Evolutionary conservation across 92 coral and sea anemone species (phyloP).

Genomic region (Paramuricea clavata): DNA sequence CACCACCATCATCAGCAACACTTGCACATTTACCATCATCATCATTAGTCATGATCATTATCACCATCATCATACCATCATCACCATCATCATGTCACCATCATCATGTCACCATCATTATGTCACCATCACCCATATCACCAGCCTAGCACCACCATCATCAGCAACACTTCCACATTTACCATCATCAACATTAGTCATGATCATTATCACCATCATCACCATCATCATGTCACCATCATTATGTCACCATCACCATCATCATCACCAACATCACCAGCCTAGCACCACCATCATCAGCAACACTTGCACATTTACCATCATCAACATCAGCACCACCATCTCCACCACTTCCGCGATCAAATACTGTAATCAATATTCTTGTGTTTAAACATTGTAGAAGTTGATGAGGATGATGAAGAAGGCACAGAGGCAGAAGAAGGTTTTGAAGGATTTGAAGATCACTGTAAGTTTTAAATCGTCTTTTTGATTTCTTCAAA

Average conservation of each 20-base stretch:
- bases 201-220: no score
- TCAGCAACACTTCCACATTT: background rate
- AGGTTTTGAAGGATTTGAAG: conserved; percentile 84
- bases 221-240: no score
- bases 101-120: no score
- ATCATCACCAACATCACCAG: background rate
- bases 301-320: no score
- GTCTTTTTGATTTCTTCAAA: background rate
- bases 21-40: background rate
- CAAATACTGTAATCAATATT: background rate
- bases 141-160: background rate
- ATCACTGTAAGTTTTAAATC: conserved; percentile 58
- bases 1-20: no score
- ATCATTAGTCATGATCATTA: background rate
- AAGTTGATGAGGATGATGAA: conserved; percentile 99
- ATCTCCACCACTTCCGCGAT: background rate
- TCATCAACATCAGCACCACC: background rate
- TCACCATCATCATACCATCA: no score
- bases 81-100: no score
- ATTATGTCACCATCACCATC: background rate
- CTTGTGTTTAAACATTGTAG: conserved; percentile 49
- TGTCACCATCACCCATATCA: background rate
- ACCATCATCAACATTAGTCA: background rate
- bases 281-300: no score
- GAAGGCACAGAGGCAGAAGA: conserved; percentile 91